These are phyloP conservation scores for Anser brachyrhynchus DNA, from an alignment of 2,113 vertebrate species.

Conservation along the genomic window DNA sequence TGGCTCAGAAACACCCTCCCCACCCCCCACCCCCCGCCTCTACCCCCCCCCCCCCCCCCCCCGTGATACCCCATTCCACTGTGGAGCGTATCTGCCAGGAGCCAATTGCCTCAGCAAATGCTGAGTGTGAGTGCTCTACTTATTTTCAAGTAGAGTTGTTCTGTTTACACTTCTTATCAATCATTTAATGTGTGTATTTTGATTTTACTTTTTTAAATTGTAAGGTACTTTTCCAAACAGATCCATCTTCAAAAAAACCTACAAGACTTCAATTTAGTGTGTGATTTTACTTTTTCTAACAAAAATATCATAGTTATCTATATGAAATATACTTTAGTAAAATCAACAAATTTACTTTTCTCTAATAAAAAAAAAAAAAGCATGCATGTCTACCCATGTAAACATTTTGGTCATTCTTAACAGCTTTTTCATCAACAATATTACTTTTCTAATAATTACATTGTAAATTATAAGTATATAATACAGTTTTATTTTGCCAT, in stretches of 20 bases:
- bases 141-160: neutral
- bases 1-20: too few species aligned
- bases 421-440: neutral
- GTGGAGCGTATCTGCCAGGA: too few species aligned
- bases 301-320: neutral
- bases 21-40: too few species aligned
- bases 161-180: neutral
- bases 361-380: neutral
- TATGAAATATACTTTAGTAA: neutral
- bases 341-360: neutral
- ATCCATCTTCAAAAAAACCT: neutral
- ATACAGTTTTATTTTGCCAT: neutral
- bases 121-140: too few species aligned
- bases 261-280: neutral
- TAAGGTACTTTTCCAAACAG: neutral
- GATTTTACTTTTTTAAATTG: neutral
- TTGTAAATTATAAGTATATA: neutral
- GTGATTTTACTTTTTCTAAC: neutral
- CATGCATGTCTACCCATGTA: neutral
- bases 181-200: neutral
- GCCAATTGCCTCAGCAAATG: too few species aligned
- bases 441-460: neutral
- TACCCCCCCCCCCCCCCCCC: too few species aligned
- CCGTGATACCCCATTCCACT: too few species aligned
- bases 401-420: neutral